A percentile compares a stretch with the other conserved stretches of the same genome.
These are phyloP conservation scores for Crenuchus spilurus DNA, from an alignment of 2,797 vertebrate genomes.

Conservation along the genomic window DNA sequence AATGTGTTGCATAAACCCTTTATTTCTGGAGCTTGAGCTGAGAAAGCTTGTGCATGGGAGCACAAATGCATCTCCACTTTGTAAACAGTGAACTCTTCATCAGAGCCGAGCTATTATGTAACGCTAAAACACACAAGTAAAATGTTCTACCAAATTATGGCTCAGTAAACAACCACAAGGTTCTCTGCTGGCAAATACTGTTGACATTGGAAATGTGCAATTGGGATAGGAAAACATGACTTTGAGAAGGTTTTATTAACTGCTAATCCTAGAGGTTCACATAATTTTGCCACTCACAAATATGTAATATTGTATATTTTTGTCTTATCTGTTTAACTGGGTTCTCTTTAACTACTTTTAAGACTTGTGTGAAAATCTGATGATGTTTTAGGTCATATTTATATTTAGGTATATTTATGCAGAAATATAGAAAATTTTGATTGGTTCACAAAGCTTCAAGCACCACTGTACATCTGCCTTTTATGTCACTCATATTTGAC, in stretches of 20 bases:
- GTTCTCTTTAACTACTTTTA: too few relatives aligned
- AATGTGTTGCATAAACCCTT: conserved; percentile 66
- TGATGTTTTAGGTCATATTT: too few relatives aligned
- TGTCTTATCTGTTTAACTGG: too few relatives aligned
- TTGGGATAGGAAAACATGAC: neutral
- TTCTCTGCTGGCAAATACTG: neutral
- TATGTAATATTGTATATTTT: too few relatives aligned
- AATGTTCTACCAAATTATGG: neutral
- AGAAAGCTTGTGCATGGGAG: conserved; percentile 54
- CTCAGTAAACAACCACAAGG: conserved; percentile 1
- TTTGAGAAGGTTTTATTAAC: neutral
- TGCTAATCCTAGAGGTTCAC: too few relatives aligned
- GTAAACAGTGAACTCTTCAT: conserved; percentile 33
- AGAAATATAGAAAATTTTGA: too few relatives aligned
- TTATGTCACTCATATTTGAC: too few relatives aligned
- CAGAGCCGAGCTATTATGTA: conserved; percentile 55
- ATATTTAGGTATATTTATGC: too few relatives aligned
- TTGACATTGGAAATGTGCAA: neutral
- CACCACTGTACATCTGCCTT: too few relatives aligned
- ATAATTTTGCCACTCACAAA: too few relatives aligned
- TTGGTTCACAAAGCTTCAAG: too few relatives aligned
- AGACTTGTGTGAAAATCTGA: too few relatives aligned
- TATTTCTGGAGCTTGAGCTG: conserved; percentile 61
- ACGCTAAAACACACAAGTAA: conserved; percentile 44
- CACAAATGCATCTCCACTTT: conserved; percentile 50